phyloP scores from a whole-genome alignment of 2,888 invertebrate genomes.

The Xylocampa areola region DNA sequence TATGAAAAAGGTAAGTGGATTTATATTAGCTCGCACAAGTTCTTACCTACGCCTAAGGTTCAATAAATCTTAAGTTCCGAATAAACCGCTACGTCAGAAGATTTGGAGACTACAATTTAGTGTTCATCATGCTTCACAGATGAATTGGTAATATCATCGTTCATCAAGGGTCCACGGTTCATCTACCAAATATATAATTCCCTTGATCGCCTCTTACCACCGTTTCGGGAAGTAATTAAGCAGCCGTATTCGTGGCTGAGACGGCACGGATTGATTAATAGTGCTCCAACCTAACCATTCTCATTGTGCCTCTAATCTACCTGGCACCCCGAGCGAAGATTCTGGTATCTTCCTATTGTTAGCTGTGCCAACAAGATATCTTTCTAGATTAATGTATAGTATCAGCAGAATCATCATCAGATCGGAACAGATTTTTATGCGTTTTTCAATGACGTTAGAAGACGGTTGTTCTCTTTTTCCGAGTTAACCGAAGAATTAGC shows the following conservation, averaged over 20 bases:
- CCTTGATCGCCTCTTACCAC: constrained; percentile 28
- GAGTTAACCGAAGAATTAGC: too few species aligned
- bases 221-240: constrained; percentile 40
- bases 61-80: not conserved
- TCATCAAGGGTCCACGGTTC: too few species aligned
- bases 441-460: too few species aligned
- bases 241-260: constrained; percentile 27
- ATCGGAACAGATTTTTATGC: too few species aligned
- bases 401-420: too few species aligned
- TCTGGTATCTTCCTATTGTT: constrained; percentile 23
- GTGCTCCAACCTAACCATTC: constrained; percentile 31
- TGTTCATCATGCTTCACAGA: not conserved
- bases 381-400: constrained; percentile 17
- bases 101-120: not conserved
- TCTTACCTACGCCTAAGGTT: not conserved
- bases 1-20: constrained; percentile 95
- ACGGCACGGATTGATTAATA: constrained; percentile 57
- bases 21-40: constrained; percentile 12
- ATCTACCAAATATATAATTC: constrained; percentile 21
- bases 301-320: constrained; percentile 43
- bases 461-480: too few species aligned
- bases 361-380: constrained; percentile 21
- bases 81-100: not conserved
- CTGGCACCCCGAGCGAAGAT: constrained; percentile 8
- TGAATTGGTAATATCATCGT: constrained; percentile 5